A percentile compares a stretch with the other conserved stretches of the same genome.
phyloP scores from a whole-genome alignment of 2,113 vertebrate species.

The Sebastes schlegelii region DNA sequence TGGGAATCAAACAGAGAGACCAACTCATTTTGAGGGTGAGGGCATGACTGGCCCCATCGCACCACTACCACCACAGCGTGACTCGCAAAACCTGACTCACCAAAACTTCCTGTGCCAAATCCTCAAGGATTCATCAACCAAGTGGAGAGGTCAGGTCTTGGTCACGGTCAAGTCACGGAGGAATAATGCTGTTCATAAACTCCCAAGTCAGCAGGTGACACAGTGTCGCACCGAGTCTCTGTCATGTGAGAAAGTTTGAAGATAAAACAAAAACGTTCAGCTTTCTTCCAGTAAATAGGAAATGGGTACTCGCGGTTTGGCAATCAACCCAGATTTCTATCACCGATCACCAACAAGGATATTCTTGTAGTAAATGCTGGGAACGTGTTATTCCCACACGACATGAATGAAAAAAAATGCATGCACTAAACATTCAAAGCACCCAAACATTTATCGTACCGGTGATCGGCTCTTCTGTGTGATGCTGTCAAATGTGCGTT shows the following conservation, averaged over 20 bases:
- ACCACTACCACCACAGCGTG: constrained; percentile 32
- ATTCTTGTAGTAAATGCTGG: neutral
- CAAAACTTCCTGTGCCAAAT: constrained; percentile 58
- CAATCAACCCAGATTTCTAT: constrained; percentile 6
- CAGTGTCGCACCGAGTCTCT: constrained; percentile 14
- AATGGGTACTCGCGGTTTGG: constrained; percentile 28
- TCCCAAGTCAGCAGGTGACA: constrained; percentile 1
- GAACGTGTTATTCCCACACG: constrained; percentile 7
- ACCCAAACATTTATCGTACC: too few species aligned
- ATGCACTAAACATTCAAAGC: too few species aligned
- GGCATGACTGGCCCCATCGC: constrained; percentile 44
- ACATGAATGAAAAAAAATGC: neutral
- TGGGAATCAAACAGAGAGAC: constrained; percentile 15
- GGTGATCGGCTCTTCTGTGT: too few species aligned
- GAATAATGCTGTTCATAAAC: constrained; percentile 22
- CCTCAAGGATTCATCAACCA: constrained; percentile 31
- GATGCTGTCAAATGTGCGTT: too few species aligned
- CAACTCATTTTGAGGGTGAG: constrained; percentile 37
- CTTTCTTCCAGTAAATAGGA: constrained; percentile 36
- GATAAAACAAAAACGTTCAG: constrained; percentile 3
- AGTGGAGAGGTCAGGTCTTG: neutral
- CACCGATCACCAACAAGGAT: neutral
- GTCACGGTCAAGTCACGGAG: constrained; percentile 21
- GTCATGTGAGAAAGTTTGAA: constrained; percentile 34
- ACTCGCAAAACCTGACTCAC: constrained; percentile 61